Evolutionary conservation across 23 tunicate genomes (phyloP), one percentile per base, ranked within the genome.

Genomic region (Corella eumyota): DNA sequence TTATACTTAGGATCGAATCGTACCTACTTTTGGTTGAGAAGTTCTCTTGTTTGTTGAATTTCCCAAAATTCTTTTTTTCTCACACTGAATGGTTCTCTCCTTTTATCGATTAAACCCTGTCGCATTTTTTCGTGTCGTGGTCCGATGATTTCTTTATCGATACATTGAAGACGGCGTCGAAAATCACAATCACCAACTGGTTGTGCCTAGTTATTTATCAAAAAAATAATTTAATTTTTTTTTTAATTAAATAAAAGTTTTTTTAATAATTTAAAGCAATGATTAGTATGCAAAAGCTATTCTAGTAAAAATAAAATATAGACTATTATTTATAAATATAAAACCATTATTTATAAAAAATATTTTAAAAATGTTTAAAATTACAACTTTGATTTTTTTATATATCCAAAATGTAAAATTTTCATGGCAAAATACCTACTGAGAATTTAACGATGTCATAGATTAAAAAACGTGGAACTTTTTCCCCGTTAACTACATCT

Each of bases 101-200:
- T 28, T 50, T 71, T 76, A 49, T 92, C 81, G 0, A 92, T 55
- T 67, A 76, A 29, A 4, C 98, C 98, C 56, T 55, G 67, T 34
- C 75, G 52, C 75, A 82, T 92, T 55, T 85, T 84, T 25, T 72
- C 80, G 57, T 92, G 80, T 51, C 98, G 70, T 15, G 98, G 98
- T 20, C 75, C 98, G 38, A 92, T 82, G 30, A 92, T 82, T 51
- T 92, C 98, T n/a, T 58, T 58, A 26, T 76, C 79, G 58, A 92
- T 92, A 76, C 98, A 92, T 34, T 68, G 60, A 1, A 75, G 37
- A 5, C 98, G 76, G 1, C 81, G 60, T 19, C 55, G 74, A 47
- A 88, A 88, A 45, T 79, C 90, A 62, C 97, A 88, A 21, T 88
- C 82, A 0, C 93, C 98, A 51, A 92, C 83, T n/a, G 98, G 98